These are phyloP conservation scores for Metalampra italica DNA, from an alignment of 2,888 invertebrate species.

Conservation along the genomic window DNA sequence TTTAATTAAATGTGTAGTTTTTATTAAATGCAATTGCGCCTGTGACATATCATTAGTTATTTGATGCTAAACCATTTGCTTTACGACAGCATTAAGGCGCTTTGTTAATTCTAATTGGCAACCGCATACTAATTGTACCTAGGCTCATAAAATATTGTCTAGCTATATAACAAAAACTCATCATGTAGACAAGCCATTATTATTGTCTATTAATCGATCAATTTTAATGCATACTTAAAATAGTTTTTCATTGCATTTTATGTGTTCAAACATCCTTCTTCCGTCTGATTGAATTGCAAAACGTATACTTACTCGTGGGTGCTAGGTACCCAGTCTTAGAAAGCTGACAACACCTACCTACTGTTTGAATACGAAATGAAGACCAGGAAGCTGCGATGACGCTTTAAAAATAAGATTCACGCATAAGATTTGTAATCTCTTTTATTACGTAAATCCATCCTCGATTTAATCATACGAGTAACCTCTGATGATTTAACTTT, in stretches of 20 bases:
- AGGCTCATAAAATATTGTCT: background rate
- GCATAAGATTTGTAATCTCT: conserved; percentile 14
- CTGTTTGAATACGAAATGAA: conserved; percentile 44
- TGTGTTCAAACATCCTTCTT: conserved; percentile 19
- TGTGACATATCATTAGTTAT: background rate
- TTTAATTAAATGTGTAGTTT: too few species aligned
- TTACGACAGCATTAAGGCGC: background rate
- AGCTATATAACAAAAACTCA: background rate
- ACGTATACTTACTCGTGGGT: conserved; percentile 16
- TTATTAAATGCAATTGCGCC: background rate
- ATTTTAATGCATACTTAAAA: background rate
- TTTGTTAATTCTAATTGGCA: background rate
- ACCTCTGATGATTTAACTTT: too few species aligned
- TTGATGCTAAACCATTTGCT: background rate
- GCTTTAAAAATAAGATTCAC: conserved; percentile 18
- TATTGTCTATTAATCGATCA: conserved; percentile 3
- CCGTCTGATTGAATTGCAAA: conserved; percentile 30
- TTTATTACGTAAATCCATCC: conserved; percentile 13
- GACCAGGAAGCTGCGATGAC: conserved; percentile 41
- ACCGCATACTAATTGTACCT: too few species aligned
- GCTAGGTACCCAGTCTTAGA: conserved; percentile 22
- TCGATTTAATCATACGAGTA: background rate
- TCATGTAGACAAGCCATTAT: background rate
- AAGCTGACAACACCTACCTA: conserved; percentile 30
- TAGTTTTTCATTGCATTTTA: background rate